Percentiles rank a stretch among this genome's conserved stretches.
phyloP scores from a whole-genome alignment of 2,888 invertebrate species.

The Chrysopilus asiliformis region DNA sequence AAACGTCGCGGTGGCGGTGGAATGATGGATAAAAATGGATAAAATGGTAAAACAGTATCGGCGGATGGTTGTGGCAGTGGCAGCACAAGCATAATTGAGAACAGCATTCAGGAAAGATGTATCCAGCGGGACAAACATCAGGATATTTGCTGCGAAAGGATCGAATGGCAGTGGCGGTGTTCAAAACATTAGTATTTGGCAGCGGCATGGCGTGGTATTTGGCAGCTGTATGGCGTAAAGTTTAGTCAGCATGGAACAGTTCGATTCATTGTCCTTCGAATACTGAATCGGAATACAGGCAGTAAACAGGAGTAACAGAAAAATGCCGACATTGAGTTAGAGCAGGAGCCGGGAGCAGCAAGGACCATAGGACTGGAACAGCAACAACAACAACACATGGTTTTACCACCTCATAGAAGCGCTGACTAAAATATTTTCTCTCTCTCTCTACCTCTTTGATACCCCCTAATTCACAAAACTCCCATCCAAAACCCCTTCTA shows the following conservation, averaged over 20 bases:
- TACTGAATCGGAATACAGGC: constrained; percentile 4
- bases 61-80: constrained; percentile 4
- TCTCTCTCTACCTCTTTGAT: constrained; percentile 4
- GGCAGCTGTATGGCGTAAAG: constrained; percentile 2
- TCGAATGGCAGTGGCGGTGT: no score
- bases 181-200: constrained; percentile 8
- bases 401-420: neutral
- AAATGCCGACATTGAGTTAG: no score
- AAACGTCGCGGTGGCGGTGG: constrained; percentile 6
- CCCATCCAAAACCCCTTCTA: no score
- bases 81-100: neutral
- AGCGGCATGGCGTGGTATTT: constrained; percentile 4
- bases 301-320: constrained; percentile 3
- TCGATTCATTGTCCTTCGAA: no score
- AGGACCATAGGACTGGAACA: constrained; percentile 8
- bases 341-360: constrained; percentile 8
- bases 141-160: no score
- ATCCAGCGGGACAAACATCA: no score
- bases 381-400: neutral
- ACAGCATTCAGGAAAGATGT: no score
- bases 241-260: no score
- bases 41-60: constrained; percentile 7
- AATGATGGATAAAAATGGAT: constrained; percentile 4
- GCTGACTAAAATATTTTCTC: neutral
- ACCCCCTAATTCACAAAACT: no score